phyloP scores from a whole-genome alignment of 1,140 invertebrate species.

The Prorops nasuta region DNA sequence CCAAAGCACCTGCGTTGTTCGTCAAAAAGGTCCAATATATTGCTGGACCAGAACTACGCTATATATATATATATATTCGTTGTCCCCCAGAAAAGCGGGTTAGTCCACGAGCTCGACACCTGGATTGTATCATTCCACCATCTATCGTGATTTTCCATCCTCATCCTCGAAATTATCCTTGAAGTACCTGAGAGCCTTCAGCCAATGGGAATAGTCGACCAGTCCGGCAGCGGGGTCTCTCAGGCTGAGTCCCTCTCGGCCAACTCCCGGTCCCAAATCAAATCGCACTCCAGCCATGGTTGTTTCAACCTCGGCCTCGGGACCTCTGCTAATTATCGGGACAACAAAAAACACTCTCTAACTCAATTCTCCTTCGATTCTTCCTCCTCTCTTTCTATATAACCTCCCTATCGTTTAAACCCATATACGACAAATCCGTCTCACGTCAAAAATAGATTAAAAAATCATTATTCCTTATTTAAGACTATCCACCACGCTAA shows the following conservation, averaged over 20 bases:
- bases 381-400: conserved; percentile 1
- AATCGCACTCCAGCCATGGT: conserved; percentile 56
- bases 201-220: conserved; percentile 58
- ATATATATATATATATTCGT: too few relatives aligned
- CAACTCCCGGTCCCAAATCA: conserved; percentile 55
- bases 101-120: conserved; percentile 43
- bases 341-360: conserved; percentile 39
- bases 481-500: too few relatives aligned
- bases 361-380: conserved; percentile 14
- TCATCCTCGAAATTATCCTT: conserved; percentile 43
- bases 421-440: too few relatives aligned
- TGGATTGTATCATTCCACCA: conserved; percentile 3
- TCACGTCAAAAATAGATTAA: too few relatives aligned
- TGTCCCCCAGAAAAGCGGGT: too few relatives aligned
- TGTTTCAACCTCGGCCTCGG: conserved; percentile 53
- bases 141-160: conserved; percentile 4
- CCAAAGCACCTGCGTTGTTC: too few relatives aligned
- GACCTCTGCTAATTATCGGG: conserved; percentile 50
- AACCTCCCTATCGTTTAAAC: background rate
- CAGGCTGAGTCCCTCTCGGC: conserved; percentile 55
- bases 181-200: conserved; percentile 55
- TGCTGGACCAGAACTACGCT: too few relatives aligned
- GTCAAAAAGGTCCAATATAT: too few relatives aligned
- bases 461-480: too few relatives aligned
- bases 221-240: conserved; percentile 55